phyloP scores from a whole-genome alignment of 1,140 invertebrate species.

The Ganaspis sp. region DNA sequence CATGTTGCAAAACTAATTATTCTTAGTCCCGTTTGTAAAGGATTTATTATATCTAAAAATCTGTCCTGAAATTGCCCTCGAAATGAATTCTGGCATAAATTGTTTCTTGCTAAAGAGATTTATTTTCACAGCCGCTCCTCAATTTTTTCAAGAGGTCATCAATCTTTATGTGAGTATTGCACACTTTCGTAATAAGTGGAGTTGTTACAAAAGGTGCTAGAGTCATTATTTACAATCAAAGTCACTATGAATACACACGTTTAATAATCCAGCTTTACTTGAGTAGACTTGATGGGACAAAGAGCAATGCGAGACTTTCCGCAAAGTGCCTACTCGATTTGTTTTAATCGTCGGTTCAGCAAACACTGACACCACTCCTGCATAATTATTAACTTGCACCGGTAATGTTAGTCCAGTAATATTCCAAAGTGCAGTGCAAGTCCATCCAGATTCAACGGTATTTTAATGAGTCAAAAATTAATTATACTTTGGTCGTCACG shows the following conservation, averaged over 20 bases:
- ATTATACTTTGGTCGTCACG: not conserved
- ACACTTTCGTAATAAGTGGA: not conserved
- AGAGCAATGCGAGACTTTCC: slow-evolving; percentile 31
- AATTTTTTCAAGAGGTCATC: slow-evolving; percentile 40
- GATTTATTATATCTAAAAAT: too few relatives aligned
- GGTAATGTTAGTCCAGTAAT: slow-evolving; percentile 11
- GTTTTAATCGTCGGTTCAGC: slow-evolving; percentile 48
- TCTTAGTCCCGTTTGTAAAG: too few relatives aligned
- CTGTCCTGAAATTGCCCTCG: too few relatives aligned
- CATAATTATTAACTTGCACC: slow-evolving; percentile 53
- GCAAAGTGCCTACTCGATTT: slow-evolving; percentile 49
- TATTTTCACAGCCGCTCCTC: slow-evolving; percentile 28
- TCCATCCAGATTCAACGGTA: not conserved
- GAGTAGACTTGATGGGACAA: slow-evolving; percentile 47
- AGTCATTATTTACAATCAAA: slow-evolving; percentile 6
- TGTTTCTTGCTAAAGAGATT: slow-evolving; percentile 32
- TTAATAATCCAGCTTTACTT: slow-evolving; percentile 42
- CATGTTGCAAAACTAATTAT: too few relatives aligned
- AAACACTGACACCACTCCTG: slow-evolving; percentile 47
- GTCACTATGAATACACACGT: slow-evolving; percentile 36
- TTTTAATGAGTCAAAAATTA: slow-evolving; percentile 15
- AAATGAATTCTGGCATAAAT: too few relatives aligned
- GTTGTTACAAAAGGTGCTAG: not conserved
- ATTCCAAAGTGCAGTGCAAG: not conserved
- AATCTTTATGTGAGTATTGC: slow-evolving; percentile 17